phyloP scores from a whole-genome alignment of 2,113 vertebrate species.

The Archilochus colubris region DNA sequence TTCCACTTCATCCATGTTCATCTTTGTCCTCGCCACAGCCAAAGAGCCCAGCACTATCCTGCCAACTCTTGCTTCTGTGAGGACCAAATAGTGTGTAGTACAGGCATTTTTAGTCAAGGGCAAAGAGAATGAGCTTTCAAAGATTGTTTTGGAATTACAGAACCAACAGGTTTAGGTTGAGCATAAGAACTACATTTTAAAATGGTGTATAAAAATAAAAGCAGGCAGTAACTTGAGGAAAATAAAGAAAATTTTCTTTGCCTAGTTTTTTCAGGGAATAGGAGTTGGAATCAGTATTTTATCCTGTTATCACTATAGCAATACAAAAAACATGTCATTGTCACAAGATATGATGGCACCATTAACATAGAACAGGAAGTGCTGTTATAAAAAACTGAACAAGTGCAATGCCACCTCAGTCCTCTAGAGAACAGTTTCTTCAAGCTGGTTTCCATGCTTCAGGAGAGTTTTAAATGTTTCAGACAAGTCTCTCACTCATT shows the following conservation, averaged over 20 bases:
- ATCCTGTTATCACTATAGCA: neutral
- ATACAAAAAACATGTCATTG: neutral
- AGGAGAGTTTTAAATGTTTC: constrained; percentile 13
- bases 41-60: neutral
- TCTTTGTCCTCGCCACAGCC: accelerated
- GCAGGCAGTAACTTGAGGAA: neutral
- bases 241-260: neutral
- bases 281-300: neutral
- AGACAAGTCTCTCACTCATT: constrained; percentile 23
- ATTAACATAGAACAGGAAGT: neutral
- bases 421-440: neutral
- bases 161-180: neutral
- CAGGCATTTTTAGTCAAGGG: neutral
- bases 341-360: neutral
- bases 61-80: accelerated
- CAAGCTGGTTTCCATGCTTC: neutral
- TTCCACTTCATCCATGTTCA: accelerated
- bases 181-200: neutral
- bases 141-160: neutral
- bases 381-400: constrained; percentile 9
- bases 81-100: too few relatives aligned
- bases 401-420: neutral
- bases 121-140: neutral
- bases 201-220: neutral
- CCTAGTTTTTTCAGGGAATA: neutral